Evolutionary conservation across 2,797 vertebrate genomes (phyloP).

Genomic region (Cygnus olor): DNA sequence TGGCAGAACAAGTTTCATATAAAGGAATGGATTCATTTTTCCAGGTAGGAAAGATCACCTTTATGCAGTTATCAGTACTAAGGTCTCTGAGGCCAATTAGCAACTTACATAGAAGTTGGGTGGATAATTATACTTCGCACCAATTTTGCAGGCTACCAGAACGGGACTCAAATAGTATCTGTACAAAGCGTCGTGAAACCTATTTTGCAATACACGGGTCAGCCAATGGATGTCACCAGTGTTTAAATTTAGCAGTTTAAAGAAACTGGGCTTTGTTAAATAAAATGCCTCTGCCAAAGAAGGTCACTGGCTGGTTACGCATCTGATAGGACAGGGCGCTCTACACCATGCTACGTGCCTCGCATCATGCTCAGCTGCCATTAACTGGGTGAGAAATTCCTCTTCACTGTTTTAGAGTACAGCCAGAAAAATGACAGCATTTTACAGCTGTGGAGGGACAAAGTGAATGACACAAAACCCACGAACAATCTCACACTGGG

Average conservation of each 20-base stretch:
- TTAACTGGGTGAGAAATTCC: neutral
- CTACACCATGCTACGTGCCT: neutral
- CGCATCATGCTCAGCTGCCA: neutral
- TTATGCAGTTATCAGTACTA: fast-evolving
- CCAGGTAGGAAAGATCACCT: neutral
- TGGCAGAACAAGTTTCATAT: fast-evolving
- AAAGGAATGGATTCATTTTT: neutral
- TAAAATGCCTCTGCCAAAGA: neutral
- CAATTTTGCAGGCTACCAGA: neutral
- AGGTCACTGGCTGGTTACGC: neutral
- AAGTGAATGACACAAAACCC: fast-evolving
- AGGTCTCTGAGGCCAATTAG: neutral
- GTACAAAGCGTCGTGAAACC: neutral
- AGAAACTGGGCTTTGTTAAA: neutral
- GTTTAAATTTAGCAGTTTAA: neutral
- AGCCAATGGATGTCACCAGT: conserved; percentile 67
- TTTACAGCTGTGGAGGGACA: neutral
- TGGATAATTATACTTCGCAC: fast-evolving
- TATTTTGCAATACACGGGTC: neutral
- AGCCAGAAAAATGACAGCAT: neutral
- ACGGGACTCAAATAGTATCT: neutral
- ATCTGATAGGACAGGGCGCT: neutral
- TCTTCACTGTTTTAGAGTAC: neutral
- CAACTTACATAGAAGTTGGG: neutral
- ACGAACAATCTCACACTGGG: neutral